Evolutionary conservation across 2,888 invertebrate species (phyloP).

Genomic region (Luperina nickerlii): DNA sequence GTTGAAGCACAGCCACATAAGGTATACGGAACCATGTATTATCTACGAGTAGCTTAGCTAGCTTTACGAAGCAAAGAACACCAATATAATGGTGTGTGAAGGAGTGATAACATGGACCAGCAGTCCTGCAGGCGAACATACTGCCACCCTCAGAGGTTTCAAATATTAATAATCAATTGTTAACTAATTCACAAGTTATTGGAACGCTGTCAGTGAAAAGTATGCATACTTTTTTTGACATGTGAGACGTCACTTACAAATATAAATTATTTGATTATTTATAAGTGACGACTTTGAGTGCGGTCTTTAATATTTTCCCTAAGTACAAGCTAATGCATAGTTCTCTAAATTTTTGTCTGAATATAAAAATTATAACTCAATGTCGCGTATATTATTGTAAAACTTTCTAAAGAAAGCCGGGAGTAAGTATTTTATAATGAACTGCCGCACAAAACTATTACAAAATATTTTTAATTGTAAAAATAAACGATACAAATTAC

Average conservation of each 20-base stretch:
- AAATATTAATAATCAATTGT: not conserved
- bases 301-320: not conserved
- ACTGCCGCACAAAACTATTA: slow-evolving; percentile 50
- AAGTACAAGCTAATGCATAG: slow-evolving; percentile 6
- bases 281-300: not conserved
- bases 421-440: not conserved
- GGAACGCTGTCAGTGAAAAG: not conserved
- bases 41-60: slow-evolving; percentile 19
- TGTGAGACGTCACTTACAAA: not conserved
- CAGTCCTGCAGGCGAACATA: not conserved
- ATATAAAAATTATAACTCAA: slow-evolving; percentile 1
- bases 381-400: not conserved
- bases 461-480: slow-evolving; percentile 32
- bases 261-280: slow-evolving; percentile 1
- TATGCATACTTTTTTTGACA: not conserved
- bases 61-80: not conserved
- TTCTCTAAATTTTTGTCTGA: not conserved
- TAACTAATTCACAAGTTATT: not conserved
- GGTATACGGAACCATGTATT: slow-evolving; percentile 4
- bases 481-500: slow-evolving; percentile 31
- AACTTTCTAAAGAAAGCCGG: slow-evolving; percentile 22
- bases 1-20: not conserved
- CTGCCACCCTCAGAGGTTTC: not conserved
- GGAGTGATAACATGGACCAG: not conserved
- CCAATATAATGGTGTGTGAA: not conserved